Evolutionary conservation across 2,797 vertebrate genomes (phyloP), one percentile per base, ranked within the genome.

Genomic region (Alca torda): DNA sequence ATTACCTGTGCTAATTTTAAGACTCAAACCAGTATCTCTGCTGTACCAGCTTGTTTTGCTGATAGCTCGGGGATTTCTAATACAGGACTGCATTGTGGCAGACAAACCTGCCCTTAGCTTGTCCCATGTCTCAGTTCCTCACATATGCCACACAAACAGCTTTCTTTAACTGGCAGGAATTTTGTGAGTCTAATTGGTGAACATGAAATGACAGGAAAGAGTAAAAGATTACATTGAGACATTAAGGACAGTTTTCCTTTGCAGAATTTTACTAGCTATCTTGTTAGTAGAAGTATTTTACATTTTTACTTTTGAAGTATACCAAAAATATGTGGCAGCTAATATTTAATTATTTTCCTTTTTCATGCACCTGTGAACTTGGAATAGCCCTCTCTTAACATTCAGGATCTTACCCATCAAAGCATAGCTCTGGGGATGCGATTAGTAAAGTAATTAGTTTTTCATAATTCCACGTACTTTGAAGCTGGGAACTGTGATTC

Each of bases 391-490:
- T 48, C 41, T 82, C 56, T 74, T 60, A 93, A 54, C 26, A 39
- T 43, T 50, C 30, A 86, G 68, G 48, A 86, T 77, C 51, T 67
- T 37, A 63, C 65, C 54, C 61, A 80, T 81, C 77, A 87, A 84
- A 93, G 73, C 31, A 25, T 74, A 48, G 87, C 86, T 92, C 53
- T 74, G 56, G 48, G 64, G 23, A 70, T 90, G 30, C 1, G 4
- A 93, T 88, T 77, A 92, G 39, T 53, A 76, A 87, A 83, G 76
- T 83, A 93, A 90, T 90, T 88, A 85, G 50, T 48, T 88, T 74
- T 89, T 65, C 39, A 51, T 84, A 75, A 63, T 61, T 74, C 85
- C 1, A 0, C 21, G 18, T 72, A 53, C 78, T 94, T 89, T 87
- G 87, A 90, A 76, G 77, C 41, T 56, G 35, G 74, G 31, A 88